phyloP scores from a whole-genome alignment of 2,113 vertebrate species.

The Pogonocichla stellata region DNA sequence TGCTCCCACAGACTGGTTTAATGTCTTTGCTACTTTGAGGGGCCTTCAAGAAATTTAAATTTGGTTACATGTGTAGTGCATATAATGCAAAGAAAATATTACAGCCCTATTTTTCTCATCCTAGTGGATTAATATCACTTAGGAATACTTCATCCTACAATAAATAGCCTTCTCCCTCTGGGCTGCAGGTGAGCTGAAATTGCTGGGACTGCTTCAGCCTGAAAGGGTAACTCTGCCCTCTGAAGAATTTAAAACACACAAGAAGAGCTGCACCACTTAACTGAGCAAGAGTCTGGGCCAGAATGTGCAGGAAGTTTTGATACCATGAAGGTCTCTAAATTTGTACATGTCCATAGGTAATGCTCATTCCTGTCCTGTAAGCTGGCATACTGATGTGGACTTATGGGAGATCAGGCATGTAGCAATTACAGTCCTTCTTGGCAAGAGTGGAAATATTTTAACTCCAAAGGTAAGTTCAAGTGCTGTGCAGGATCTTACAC shows the following conservation, averaged over 20 bases:
- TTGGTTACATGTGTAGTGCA: not conserved
- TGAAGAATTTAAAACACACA: not conserved
- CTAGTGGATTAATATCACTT: not conserved
- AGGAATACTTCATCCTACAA: not conserved
- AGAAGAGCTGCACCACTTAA: not conserved
- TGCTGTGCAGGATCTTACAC: not conserved
- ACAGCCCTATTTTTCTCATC: not conserved
- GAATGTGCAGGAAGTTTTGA: not conserved
- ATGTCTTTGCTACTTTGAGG: not conserved
- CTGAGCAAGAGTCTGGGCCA: not conserved
- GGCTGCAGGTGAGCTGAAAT: not conserved
- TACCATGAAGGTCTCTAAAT: not conserved
- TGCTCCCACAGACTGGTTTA: not conserved
- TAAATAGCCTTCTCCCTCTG: not conserved
- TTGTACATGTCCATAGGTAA: not conserved
- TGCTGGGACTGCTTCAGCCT: not conserved
- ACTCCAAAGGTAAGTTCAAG: not conserved
- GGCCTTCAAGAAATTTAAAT: not conserved
- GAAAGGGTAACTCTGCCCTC: not conserved
- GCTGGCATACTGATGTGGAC: not conserved
- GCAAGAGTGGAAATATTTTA: not conserved
- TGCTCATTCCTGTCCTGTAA: not conserved
- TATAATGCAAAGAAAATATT: not conserved
- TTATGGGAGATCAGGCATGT: not conserved
- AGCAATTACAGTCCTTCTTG: not conserved